These are phyloP conservation scores for Atta colombica DNA, from an alignment of 1,140 invertebrate genomes.

Conservation along the genomic window DNA sequence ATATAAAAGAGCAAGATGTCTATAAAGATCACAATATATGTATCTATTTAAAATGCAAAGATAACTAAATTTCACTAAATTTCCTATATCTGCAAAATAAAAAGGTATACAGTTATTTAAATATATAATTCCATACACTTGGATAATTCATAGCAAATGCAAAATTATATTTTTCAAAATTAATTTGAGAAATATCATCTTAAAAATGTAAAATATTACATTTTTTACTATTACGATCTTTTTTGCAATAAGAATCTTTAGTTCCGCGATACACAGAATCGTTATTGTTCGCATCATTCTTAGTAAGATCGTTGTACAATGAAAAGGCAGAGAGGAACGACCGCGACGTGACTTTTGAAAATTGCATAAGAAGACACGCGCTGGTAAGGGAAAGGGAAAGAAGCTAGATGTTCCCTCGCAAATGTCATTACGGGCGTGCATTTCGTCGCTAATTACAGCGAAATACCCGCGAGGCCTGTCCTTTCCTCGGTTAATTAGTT, in stretches of 20 bases:
- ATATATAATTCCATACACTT: background rate
- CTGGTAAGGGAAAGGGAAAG: slow-evolving; percentile 36
- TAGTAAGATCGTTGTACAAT: background rate
- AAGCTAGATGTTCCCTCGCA: slow-evolving; percentile 47
- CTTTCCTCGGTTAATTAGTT: slow-evolving; percentile 78
- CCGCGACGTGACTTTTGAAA: slow-evolving; percentile 51
- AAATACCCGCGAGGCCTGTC: slow-evolving; percentile 72
- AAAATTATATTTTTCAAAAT: background rate
- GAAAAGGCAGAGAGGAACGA: slow-evolving; percentile 14
- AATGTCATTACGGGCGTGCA: slow-evolving; percentile 71
- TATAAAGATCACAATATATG: background rate
- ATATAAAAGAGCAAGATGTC: background rate
- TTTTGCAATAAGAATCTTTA: background rate
- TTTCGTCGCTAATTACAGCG: slow-evolving; percentile 70
- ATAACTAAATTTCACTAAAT: slow-evolving; percentile 17
- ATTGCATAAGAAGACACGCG: slow-evolving; percentile 35
- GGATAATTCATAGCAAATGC: background rate
- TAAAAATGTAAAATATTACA: background rate
- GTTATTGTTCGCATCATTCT: slow-evolving; percentile 15
- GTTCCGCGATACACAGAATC: background rate
- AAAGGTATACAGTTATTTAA: background rate
- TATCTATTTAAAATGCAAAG: background rate
- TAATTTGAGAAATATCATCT: background rate
- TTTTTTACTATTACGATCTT: background rate
- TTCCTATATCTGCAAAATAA: background rate